A percentile compares a stretch with the other conserved stretches of the same genome.
phyloP scores from a whole-genome alignment of 2,888 invertebrate genomes.

The Crocallis elinguaria region DNA sequence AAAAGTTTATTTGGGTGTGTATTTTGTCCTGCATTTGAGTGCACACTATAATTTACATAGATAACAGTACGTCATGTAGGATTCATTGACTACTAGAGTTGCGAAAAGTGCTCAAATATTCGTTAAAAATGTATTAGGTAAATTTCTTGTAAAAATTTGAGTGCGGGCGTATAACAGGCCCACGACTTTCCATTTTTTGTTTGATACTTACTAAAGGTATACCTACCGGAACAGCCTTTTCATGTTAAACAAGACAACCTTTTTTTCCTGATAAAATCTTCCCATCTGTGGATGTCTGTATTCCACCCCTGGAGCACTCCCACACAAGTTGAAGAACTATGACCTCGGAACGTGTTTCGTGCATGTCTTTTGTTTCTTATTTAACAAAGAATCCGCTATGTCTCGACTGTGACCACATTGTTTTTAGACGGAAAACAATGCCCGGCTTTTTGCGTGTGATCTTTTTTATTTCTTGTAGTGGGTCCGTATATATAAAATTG shows the following conservation, averaged over 20 bases:
- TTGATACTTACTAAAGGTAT: background rate
- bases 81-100: no score
- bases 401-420: slow-evolving; percentile 14
- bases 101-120: no score
- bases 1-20: slow-evolving; percentile 29
- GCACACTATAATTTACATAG: no score
- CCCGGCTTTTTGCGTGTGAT: background rate
- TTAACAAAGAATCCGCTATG: slow-evolving; percentile 23
- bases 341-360: slow-evolving; percentile 20
- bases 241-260: slow-evolving; percentile 13
- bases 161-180: no score
- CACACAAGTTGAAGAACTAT: slow-evolving; percentile 3
- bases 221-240: slow-evolving; percentile 6
- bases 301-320: background rate
- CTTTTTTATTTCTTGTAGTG: background rate
- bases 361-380: slow-evolving; percentile 19
- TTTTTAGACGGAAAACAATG: slow-evolving; percentile 15
- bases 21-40: background rate
- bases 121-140: no score
- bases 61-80: no score
- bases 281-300: slow-evolving; percentile 8
- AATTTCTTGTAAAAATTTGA: no score
- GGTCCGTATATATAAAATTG: slow-evolving; percentile 8
- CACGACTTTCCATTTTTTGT: background rate
- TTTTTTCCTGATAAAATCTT: slow-evolving; percentile 19